phyloP scores from a whole-genome alignment of 2,888 invertebrate genomes.

The Anagyrus pseudococci region DNA sequence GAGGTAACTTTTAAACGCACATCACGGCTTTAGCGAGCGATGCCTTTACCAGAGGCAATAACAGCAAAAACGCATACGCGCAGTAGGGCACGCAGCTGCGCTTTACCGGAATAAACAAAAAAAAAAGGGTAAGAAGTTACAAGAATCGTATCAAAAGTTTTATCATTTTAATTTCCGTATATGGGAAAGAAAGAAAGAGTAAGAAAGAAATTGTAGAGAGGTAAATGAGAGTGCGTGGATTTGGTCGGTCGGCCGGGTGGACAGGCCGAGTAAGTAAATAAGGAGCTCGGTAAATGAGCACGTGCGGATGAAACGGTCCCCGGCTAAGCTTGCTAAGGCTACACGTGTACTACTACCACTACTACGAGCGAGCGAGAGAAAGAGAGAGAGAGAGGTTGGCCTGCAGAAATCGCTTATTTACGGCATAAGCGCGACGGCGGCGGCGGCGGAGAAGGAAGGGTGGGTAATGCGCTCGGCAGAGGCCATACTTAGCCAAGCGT shows the following conservation, averaged over 20 bases:
- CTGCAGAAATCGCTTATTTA: conserved; percentile 52
- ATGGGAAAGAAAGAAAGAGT: not conserved
- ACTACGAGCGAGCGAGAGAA: conserved; percentile 32
- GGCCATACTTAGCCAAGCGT: conserved; percentile 53
- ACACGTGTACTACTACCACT: too few species aligned
- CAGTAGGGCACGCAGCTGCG: not conserved
- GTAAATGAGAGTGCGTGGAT: conserved; percentile 1
- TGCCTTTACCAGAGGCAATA: not conserved
- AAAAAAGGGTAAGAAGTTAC: too few species aligned
- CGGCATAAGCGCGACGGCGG: conserved; percentile 43
- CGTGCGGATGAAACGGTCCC: too few species aligned
- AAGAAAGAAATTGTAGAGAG: not conserved
- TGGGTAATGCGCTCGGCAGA: conserved; percentile 49
- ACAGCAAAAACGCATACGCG: conserved; percentile 6
- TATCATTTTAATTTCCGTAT: too few species aligned
- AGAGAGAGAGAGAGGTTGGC: conserved; percentile 32
- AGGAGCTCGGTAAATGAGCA: too few species aligned
- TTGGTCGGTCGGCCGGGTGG: too few species aligned
- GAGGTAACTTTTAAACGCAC: conserved; percentile 26
- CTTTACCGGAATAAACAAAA: too few species aligned
- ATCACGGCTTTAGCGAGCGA: conserved; percentile 14
- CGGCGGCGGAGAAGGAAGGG: not conserved
- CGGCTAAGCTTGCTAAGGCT: not conserved
- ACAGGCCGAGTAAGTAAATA: not conserved
- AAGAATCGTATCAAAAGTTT: too few species aligned